Evolutionary conservation across 2,888 invertebrate genomes (phyloP), one percentile per base, ranked within the genome.

Genomic region (Allacma fusca): DNA sequence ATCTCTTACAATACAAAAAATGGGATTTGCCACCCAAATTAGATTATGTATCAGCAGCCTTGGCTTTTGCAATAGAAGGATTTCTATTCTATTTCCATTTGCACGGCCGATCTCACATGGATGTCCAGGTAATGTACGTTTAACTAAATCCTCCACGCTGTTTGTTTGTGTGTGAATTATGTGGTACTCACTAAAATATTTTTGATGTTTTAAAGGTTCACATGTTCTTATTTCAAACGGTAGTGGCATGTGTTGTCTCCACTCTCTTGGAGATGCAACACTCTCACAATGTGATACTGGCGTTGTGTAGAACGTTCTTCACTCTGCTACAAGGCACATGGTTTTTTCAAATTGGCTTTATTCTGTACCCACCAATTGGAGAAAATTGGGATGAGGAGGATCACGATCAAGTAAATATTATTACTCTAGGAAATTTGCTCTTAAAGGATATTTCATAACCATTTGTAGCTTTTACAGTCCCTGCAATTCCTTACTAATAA

Each of bases 281-380:
- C 80, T 85, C 86, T 5, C 81, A 85, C 74, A 85, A 84, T 76
- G 85, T 88, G 9, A 72, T 88, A 43, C 84, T 86, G 1, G 85
- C 87, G 0, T 79, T 88, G 62, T 80, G 85, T 13, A 82, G 88
- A 64, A 81, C 86, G 13, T 88, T 86, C 80, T 87, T 87, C 75
- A 85, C 86, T 0, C 79, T 88, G n/a, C 84, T 88, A 9, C 89
- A 89, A 84, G 89, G 89, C n/a, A 87, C 88, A 1, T 89, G 89
- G 89, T 88, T 88, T 85, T 87, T 86, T 85, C 88, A 87, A 79
- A 86, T 88, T 13, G 89, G 87, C 0, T 87, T 88, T 84, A 88
- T 89, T 78, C 85, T 89, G 26, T 88, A 89, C 84, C 87, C 87
- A 43, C 89, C 88, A 4, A 57, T 80, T 16, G 84, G 84, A 0